These are phyloP conservation scores for Lasioglossum vierecki DNA, from an alignment of 2,888 invertebrate genomes.

Conservation along the genomic window DNA sequence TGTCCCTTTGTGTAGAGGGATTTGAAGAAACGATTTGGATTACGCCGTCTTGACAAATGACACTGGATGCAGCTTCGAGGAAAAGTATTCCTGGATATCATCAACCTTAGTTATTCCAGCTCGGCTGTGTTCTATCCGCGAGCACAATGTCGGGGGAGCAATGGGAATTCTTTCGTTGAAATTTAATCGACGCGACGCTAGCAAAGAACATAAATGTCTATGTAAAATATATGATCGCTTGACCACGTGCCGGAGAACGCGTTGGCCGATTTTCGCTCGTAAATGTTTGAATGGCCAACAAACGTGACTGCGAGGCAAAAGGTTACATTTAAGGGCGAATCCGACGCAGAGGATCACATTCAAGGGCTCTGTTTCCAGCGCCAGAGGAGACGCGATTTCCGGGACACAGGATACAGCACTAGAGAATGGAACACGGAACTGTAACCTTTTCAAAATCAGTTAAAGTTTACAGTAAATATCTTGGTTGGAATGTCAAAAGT, in stretches of 20 bases:
- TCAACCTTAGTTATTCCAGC: background rate
- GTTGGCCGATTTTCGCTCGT: background rate
- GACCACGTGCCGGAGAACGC: background rate
- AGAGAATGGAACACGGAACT: too few species aligned
- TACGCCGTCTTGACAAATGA: background rate
- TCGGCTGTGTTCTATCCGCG: background rate
- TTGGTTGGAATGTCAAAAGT: too few species aligned
- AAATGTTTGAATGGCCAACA: background rate
- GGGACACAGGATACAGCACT: background rate
- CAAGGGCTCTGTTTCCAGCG: background rate
- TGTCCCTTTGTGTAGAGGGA: background rate
- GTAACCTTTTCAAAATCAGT: too few species aligned
- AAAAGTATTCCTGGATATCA: background rate
- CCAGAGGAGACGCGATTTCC: background rate
- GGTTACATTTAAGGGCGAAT: background rate
- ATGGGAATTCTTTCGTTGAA: background rate
- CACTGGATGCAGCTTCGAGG: too few species aligned
- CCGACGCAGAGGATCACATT: background rate
- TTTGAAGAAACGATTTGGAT: conserved; percentile 8
- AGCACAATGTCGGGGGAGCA: background rate
- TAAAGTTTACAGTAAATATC: background rate
- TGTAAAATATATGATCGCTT: conserved; percentile 10
- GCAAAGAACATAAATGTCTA: background rate
- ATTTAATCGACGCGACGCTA: background rate
- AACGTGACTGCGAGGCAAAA: background rate